Percentiles rank a stretch among this genome's conserved stretches.
These are phyloP conservation scores for Athalia circularis DNA, from an alignment of 2,888 invertebrate species.

Conservation along the genomic window DNA sequence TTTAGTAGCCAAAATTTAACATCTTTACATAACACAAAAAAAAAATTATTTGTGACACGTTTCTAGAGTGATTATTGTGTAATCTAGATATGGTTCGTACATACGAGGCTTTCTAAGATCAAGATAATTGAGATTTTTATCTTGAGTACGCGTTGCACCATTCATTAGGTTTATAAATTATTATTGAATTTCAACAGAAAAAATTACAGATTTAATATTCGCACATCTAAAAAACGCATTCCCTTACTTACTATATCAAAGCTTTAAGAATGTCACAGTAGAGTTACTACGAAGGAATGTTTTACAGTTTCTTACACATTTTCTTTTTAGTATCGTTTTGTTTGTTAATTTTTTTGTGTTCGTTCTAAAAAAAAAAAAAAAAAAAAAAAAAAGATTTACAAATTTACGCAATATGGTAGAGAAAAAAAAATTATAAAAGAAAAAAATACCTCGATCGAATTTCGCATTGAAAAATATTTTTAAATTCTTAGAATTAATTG, in stretches of 20 bases:
- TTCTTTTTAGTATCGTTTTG: slow-evolving; percentile 46
- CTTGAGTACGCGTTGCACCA: no score
- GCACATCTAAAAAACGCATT: slow-evolving; percentile 44
- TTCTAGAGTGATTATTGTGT: background rate
- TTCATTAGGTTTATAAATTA: no score
- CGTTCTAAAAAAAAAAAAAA: slow-evolving; percentile 15
- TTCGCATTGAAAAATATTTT: slow-evolving; percentile 29
- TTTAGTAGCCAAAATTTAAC: background rate
- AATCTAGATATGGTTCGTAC: background rate
- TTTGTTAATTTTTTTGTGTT: slow-evolving; percentile 13
- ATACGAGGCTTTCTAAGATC: background rate
- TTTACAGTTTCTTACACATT: slow-evolving; percentile 61
- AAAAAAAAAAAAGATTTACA: slow-evolving; percentile 33
- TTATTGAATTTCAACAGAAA: background rate
- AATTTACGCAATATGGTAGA: slow-evolving; percentile 40
- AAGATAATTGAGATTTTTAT: no score
- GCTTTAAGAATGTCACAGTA: slow-evolving; percentile 71
- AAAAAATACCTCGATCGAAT: slow-evolving; percentile 24
- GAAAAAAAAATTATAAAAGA: background rate
- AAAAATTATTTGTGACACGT: slow-evolving; percentile 3
- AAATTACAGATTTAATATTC: slow-evolving; percentile 28
- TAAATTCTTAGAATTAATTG: slow-evolving; percentile 10
- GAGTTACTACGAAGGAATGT: slow-evolving; percentile 70
- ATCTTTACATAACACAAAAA: background rate
- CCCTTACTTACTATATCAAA: slow-evolving; percentile 51